A percentile compares a stretch with the other conserved stretches of the same genome.
Conservation (phyloP, 2,888 invertebrate genomes). For the Falcaria lacertinaria region DNA sequence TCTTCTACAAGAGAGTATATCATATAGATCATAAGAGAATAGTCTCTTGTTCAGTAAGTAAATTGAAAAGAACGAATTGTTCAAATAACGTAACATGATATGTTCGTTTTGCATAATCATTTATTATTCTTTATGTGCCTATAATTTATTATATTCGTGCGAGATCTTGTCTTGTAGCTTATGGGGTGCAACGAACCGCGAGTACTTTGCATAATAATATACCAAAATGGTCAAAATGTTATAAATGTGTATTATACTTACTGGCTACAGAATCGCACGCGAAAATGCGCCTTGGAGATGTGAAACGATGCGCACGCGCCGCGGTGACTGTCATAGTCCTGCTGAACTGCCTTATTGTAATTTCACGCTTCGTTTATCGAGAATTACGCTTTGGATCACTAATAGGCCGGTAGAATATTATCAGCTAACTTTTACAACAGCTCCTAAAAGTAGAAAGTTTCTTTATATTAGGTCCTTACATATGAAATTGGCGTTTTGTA, state of each 20-base stretch:
- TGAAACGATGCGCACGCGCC: not conserved
- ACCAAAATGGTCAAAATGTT: too few relatives aligned
- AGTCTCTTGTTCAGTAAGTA: too few relatives aligned
- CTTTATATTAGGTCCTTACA: too few relatives aligned
- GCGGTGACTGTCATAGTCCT: not conserved
- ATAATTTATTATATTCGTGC: not conserved
- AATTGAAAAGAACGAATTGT: too few relatives aligned
- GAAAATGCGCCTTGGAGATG: not conserved
- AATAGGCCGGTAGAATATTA: not conserved
- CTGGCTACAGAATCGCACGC: not conserved
- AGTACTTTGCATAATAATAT: slow-evolving; percentile 13
- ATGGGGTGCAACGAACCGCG: slow-evolving; percentile 13
- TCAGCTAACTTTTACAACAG: too few relatives aligned
- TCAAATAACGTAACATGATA: not conserved
- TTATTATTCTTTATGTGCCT: not conserved
- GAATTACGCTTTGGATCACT: slow-evolving; percentile 5
- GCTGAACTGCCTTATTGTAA: slow-evolving; percentile 2
- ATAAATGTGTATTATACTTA: too few relatives aligned
- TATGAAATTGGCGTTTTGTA: too few relatives aligned
- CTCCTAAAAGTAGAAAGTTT: not conserved
- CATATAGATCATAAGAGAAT: too few relatives aligned
- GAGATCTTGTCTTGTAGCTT: slow-evolving; percentile 17
- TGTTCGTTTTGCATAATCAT: not conserved
- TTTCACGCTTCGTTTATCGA: slow-evolving; percentile 12
- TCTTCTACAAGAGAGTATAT: too few relatives aligned